Base-by-base conservation (phyloP, 2,888 invertebrate species). In the Hemaris fuciformis region DNA sequence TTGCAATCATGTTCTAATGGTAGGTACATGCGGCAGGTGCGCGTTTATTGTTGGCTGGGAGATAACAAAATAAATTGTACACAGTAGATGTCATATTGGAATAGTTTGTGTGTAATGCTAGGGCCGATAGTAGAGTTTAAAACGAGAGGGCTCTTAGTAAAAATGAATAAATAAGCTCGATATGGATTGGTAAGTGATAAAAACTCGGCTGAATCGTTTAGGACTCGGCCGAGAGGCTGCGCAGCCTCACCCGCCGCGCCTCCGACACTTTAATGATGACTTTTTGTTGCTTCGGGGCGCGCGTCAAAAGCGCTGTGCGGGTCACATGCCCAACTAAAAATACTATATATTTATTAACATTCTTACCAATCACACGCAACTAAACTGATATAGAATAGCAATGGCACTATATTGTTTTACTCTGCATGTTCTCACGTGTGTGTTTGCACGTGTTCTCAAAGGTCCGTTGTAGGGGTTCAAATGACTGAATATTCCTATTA, bases 241-340 rank as follows among this genome's bases (percentile, higher is more conserved):
- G 81, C 73, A 74, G 81, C 77, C 80, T 75, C 80, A 69, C 85
- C 81, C 86, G 85, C 83, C 88, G 86, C 86, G 84, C 89, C 89
- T 88, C 85, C 81, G 79, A 85, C 77, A 85, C 88, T 89, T 89
- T 91, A 91, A 91, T 91, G 90, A 91, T 88, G 80, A 88, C 84
- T 91, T 91, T 91, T 91, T 91, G 88, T 90, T 84, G 76, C 68
- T 67, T 57, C 66, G 67, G 69, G 83, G 86, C 74, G 70, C 76
- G 74, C 23, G 72, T 25, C 66, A 81, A 42, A 74, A 64, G 53
- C 62, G 42, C 20, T 8, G 20, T 15, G 38, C 41, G 31, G 4
- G 34, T 23, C 4, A 15, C 27, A 18, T 8, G 4, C 15, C 23
- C n/a, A 48, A 15, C 2, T 7, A 20, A 3, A 7, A n/a, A 4